Evolutionary conservation across 2,797 vertebrate genomes (phyloP).

Genomic region (Dromococcyx pavoninus): DNA sequence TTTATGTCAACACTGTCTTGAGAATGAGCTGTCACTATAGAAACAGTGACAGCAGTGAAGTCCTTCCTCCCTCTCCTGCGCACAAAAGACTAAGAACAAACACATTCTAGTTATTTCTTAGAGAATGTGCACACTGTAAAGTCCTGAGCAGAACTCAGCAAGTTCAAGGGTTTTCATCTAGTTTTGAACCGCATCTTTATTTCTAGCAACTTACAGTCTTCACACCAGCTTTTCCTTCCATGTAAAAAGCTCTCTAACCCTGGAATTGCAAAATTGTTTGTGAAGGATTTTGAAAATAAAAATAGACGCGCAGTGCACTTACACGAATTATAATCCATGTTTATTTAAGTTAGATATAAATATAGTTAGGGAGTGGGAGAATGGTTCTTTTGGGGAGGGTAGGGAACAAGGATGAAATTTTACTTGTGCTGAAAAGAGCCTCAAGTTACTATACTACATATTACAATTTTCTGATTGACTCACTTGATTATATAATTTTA

Average conservation of each 20-base stretch:
- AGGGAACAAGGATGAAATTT: not conserved
- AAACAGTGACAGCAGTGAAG: slow-evolving; percentile 34
- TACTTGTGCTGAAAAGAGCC: not conserved
- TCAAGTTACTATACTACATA: not conserved
- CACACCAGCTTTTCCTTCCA: not conserved
- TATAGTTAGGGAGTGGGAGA: not conserved
- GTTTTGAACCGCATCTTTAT: not conserved
- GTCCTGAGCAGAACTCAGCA: not conserved
- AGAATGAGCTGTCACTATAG: slow-evolving; percentile 52
- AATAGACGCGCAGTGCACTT: slow-evolving; percentile 21
- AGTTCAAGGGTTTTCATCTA: not conserved
- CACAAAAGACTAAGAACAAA: slow-evolving; percentile 22
- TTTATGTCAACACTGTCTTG: not conserved
- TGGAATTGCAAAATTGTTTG: not conserved
- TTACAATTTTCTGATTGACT: not conserved
- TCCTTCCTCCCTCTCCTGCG: slow-evolving; percentile 32
- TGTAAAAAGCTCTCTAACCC: not conserved
- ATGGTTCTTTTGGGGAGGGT: not conserved
- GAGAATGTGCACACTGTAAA: not conserved
- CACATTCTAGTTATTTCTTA: slow-evolving; percentile 17
- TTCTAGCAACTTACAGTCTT: not conserved
- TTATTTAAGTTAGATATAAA: slow-evolving; percentile 56
- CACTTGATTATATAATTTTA: not conserved
- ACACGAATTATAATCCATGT: slow-evolving; percentile 20
- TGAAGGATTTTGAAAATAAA: slow-evolving; percentile 38